These are phyloP conservation scores for Hydrotaea cyrtoneurina DNA, from an alignment of 2,888 invertebrate genomes.

Conservation along the genomic window DNA sequence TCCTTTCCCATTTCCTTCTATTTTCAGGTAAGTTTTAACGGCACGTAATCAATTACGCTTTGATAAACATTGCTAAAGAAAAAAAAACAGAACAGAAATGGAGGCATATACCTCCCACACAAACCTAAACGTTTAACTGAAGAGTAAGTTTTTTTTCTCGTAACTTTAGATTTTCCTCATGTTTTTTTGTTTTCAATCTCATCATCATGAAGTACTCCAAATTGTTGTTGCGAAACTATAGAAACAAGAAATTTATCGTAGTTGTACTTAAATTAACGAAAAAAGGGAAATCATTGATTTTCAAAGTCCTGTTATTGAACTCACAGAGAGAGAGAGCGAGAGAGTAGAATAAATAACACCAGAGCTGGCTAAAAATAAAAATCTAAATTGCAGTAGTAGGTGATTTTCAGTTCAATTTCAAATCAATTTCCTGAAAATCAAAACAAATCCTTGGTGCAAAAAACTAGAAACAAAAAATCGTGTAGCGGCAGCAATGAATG, in stretches of 20 bases:
- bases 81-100: not conserved
- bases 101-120: not conserved
- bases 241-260: not conserved
- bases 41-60: constrained; percentile 59
- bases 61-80: constrained; percentile 35
- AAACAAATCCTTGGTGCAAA: constrained; percentile 38
- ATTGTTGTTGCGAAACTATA: constrained; percentile 17
- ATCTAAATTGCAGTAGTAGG: not conserved
- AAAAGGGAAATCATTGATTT: not conserved
- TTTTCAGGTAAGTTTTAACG: constrained; percentile 61
- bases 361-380: not conserved
- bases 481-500: not conserved
- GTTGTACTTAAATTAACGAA: constrained; percentile 32
- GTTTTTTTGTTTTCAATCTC: no score
- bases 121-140: constrained; percentile 1
- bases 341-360: not conserved
- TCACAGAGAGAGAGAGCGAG: not conserved
- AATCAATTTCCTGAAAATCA: constrained; percentile 58
- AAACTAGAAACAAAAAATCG: not conserved
- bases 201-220: not conserved
- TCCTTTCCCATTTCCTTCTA: constrained; percentile 5
- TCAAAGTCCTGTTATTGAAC: not conserved
- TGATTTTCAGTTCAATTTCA: constrained; percentile 36
- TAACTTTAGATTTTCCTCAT: not conserved
- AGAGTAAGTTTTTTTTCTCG: constrained; percentile 37